Conservation (phyloP, 2,113 vertebrate genomes). For the Paratilapia polleni region DNA sequence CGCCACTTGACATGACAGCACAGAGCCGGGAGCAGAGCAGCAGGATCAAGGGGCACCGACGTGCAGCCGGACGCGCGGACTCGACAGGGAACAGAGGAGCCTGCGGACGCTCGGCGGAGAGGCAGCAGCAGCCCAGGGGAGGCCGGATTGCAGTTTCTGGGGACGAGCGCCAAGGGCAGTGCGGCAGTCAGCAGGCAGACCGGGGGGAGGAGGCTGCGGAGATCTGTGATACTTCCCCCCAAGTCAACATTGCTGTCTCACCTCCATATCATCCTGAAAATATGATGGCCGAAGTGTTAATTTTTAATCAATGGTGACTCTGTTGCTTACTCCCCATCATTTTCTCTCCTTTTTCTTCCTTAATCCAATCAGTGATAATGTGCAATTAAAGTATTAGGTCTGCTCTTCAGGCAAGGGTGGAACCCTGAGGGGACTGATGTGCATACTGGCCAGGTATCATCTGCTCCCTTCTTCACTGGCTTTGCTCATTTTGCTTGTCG, state of each 20-base stretch:
- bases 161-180: constrained; percentile 84
- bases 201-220: constrained; percentile 77
- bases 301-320: constrained; percentile 59
- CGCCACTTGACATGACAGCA: constrained; percentile 83
- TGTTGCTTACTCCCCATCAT: constrained; percentile 14
- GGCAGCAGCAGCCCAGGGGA: constrained; percentile 72
- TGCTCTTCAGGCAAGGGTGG: constrained; percentile 70
- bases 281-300: constrained; percentile 42
- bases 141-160: constrained; percentile 78
- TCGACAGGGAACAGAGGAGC: constrained; percentile 59
- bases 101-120: constrained; percentile 57
- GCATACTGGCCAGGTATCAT: constrained; percentile 71
- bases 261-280: constrained; percentile 44
- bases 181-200: constrained; percentile 79
- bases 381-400: constrained; percentile 61
- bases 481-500: constrained; percentile 74
- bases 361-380: constrained; percentile 51
- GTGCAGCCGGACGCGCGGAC: constrained; percentile 77
- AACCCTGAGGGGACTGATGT: constrained; percentile 77
- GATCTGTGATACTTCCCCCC: constrained; percentile 73
- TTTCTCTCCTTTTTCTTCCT: background rate
- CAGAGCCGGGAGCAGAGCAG: constrained; percentile 73
- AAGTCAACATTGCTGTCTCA: constrained; percentile 49
- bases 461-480: constrained; percentile 73
- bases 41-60: constrained; percentile 80